Conservation (phyloP, 2,797 vertebrate genomes). For the Myoxocephalus aenaeus region DNA sequence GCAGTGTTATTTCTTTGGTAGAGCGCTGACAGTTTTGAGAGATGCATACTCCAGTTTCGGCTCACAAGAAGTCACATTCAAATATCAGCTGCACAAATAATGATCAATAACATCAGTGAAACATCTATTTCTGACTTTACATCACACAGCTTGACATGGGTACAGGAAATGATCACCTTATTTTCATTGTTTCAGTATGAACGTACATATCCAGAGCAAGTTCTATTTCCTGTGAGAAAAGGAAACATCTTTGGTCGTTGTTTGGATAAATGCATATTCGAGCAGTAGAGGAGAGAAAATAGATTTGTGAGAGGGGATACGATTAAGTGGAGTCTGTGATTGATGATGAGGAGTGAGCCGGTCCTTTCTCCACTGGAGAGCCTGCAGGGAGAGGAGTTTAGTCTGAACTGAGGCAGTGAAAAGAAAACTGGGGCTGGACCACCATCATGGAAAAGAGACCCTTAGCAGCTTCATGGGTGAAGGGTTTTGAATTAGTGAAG, state of each 20-base stretch:
- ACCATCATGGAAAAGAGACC: background rate
- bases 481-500: constrained; percentile 21
- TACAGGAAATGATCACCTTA: background rate
- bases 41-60: constrained; percentile 8
- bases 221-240: constrained; percentile 11
- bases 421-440: background rate
- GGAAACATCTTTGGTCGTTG: constrained; percentile 3
- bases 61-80: constrained; percentile 58
- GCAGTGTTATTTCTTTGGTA: constrained; percentile 40
- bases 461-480: constrained; percentile 22
- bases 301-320: constrained; percentile 20
- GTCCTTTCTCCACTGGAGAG: background rate
- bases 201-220: background rate
- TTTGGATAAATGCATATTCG: constrained; percentile 39
- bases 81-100: constrained; percentile 14
- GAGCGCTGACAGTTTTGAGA: constrained; percentile 22
- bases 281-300: background rate
- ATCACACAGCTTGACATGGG: background rate
- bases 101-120: constrained; percentile 11
- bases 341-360: constrained; percentile 5
- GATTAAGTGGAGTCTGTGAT: constrained; percentile 23
- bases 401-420: constrained; percentile 14
- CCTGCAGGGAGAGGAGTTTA: constrained; percentile 16
- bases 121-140: background rate
- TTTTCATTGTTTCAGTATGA: constrained; percentile 7